Percentiles rank a stretch among this genome's conserved stretches.
These are phyloP conservation scores for Anarrhichthys ocellatus DNA, from an alignment of 2,113 vertebrate species.

Conservation along the genomic window DNA sequence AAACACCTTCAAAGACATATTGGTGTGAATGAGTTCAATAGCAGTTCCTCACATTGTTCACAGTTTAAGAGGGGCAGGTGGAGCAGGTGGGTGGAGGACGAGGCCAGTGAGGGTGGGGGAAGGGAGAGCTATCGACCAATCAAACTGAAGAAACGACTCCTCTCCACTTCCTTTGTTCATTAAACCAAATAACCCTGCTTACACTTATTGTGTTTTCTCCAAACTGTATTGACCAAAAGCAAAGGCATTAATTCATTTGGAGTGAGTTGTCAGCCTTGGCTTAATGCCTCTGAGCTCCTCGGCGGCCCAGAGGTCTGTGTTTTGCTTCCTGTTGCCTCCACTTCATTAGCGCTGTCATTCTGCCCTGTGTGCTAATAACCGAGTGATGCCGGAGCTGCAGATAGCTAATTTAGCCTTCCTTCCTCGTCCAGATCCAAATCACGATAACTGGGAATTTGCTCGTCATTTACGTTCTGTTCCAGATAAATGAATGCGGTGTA, in stretches of 20 bases:
- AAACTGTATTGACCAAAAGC: slow-evolving; percentile 25
- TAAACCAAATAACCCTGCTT: not conserved
- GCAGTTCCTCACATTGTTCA: not conserved
- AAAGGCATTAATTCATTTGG: slow-evolving; percentile 9
- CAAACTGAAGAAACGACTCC: not conserved
- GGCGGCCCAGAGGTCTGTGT: not conserved
- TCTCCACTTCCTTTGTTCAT: not conserved
- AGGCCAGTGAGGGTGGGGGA: not conserved
- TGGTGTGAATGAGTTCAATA: slow-evolving; percentile 18
- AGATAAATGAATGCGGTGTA: not conserved
- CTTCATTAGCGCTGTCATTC: slow-evolving; percentile 45
- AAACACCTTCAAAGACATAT: not conserved
- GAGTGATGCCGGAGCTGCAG: slow-evolving; percentile 5
- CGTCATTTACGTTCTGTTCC: not conserved
- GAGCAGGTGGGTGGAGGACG: not conserved
- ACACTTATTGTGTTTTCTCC: not conserved
- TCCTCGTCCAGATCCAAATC: slow-evolving; percentile 8
- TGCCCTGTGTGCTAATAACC: slow-evolving; percentile 24
- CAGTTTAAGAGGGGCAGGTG: not conserved
- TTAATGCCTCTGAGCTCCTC: not conserved
- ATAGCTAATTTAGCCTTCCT: slow-evolving; percentile 25
- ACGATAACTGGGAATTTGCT: not conserved
- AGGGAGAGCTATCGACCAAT: not conserved
- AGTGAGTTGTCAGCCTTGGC: slow-evolving; percentile 6
- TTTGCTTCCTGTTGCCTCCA: slow-evolving; percentile 33